Percentiles rank a stretch among this genome's conserved stretches.
These are phyloP conservation scores for Zygaena filipendulae DNA, from an alignment of 2,888 invertebrate species.

Conservation along the genomic window DNA sequence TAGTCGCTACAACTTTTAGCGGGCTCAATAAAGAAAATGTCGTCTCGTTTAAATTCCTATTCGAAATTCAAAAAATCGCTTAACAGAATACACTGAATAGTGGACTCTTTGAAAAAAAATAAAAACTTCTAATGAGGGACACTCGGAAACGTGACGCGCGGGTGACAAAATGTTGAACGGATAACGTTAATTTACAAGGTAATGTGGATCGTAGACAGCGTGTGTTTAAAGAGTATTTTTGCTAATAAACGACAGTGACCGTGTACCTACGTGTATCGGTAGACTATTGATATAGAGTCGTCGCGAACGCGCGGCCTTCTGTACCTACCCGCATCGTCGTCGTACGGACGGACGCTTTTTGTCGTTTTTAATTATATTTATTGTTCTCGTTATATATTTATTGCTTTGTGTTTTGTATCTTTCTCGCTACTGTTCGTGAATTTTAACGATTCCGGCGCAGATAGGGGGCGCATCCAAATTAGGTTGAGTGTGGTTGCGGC, in stretches of 20 bases:
- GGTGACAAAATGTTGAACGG: conserved; percentile 56
- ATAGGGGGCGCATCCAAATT: conserved; percentile 59
- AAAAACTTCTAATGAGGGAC: conserved; percentile 51
- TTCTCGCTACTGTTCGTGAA: conserved; percentile 58
- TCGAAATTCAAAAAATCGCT: conserved; percentile 34
- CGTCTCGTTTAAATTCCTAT: conserved; percentile 60
- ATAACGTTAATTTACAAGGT: conserved; percentile 21
- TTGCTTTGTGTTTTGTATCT: conserved; percentile 51
- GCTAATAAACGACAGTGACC: too few species aligned
- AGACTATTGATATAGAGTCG: conserved; percentile 57
- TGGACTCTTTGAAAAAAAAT: conserved; percentile 40
- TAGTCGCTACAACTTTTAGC: conserved; percentile 29
- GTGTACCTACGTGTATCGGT: too few species aligned
- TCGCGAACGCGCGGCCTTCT: conserved; percentile 47
- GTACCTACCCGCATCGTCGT: conserved; percentile 54
- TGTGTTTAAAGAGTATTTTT: too few species aligned
- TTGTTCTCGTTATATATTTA: conserved; percentile 65
- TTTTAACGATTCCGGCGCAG: conserved; percentile 52
- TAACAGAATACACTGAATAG: conserved; percentile 25
- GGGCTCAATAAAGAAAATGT: conserved; percentile 43
- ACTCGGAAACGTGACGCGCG: conserved; percentile 46
- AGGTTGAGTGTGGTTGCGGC: conserved; percentile 39
- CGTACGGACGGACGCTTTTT: conserved; percentile 60
- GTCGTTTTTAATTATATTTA: conserved; percentile 66
- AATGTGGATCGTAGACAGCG: too few species aligned